Conservation (phyloP, 2,888 invertebrate species). For the Eupsilia transversa region DNA sequence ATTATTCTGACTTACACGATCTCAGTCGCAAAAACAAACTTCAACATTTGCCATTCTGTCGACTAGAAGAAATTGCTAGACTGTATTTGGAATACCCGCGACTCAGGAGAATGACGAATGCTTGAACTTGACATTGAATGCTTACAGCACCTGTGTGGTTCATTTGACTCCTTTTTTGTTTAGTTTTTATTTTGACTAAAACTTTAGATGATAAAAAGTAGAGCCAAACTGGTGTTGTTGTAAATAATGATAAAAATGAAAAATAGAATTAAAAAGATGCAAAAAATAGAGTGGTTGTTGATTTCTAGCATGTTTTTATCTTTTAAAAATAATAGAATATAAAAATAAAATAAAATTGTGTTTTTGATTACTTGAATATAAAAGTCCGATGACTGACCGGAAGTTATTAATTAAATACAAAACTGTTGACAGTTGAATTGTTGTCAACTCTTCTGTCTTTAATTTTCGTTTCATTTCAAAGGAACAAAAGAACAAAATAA, state of each 20-base stretch:
- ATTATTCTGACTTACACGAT: constrained; percentile 73
- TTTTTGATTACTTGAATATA: background rate
- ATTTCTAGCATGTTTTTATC: background rate
- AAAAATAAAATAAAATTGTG: background rate
- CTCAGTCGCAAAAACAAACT: constrained; percentile 74
- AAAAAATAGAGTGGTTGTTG: no score
- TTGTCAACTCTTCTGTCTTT: background rate
- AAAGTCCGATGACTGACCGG: no score
- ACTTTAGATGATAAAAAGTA: background rate
- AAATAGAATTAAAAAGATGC: background rate
- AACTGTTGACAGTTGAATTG: background rate
- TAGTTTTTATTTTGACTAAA: constrained; percentile 5
- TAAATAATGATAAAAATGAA: background rate
- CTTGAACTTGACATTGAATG: constrained; percentile 80
- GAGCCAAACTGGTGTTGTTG: background rate
- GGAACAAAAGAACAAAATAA: background rate
- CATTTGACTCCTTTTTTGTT: constrained; percentile 77
- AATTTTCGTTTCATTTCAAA: background rate
- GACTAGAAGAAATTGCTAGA: constrained; percentile 87
- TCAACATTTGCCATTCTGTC: constrained; percentile 89
- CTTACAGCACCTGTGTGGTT: constrained; percentile 75
- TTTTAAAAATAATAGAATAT: background rate
- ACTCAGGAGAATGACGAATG: constrained; percentile 85
- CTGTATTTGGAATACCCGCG: constrained; percentile 82
- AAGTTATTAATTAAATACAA: no score